A percentile compares a stretch with the other conserved stretches of the same genome.
Conservation (phyloP, 2,888 invertebrate species). For the Agrotis clavis region DNA sequence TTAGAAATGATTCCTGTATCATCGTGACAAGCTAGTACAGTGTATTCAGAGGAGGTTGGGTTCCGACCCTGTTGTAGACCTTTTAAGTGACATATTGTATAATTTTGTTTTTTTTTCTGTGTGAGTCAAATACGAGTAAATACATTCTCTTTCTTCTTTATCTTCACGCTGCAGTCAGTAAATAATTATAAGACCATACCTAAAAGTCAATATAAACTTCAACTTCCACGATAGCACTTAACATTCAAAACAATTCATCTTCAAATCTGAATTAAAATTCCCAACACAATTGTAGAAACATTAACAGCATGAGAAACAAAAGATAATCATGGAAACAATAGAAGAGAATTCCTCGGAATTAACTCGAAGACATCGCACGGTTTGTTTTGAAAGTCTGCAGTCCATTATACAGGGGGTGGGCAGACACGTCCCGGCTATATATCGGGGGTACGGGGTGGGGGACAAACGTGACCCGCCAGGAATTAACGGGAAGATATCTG, state of each 20-base stretch:
- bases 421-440: conserved; percentile 60
- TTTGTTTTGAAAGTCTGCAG: conserved; percentile 51
- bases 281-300: conserved; percentile 19
- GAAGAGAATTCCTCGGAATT: conserved; percentile 41
- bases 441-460: conserved; percentile 26
- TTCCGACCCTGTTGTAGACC: no score
- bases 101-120: no score
- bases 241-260: background rate
- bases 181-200: no score
- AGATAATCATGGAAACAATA: conserved; percentile 38
- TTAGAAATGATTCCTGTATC: no score
- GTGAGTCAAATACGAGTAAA: no score
- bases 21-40: no score
- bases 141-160: no score
- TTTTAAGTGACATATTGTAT: no score
- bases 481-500: conserved; percentile 55
- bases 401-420: conserved; percentile 49
- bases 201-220: background rate
- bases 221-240: background rate
- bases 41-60: no score
- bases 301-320: conserved; percentile 29
- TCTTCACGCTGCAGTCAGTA: no score
- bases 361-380: conserved; percentile 46
- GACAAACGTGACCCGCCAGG: conserved; percentile 59
- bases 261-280: conserved; percentile 26